Base-by-base conservation (phyloP, 2,113 vertebrate genomes). In the Pagrus major region DNA sequence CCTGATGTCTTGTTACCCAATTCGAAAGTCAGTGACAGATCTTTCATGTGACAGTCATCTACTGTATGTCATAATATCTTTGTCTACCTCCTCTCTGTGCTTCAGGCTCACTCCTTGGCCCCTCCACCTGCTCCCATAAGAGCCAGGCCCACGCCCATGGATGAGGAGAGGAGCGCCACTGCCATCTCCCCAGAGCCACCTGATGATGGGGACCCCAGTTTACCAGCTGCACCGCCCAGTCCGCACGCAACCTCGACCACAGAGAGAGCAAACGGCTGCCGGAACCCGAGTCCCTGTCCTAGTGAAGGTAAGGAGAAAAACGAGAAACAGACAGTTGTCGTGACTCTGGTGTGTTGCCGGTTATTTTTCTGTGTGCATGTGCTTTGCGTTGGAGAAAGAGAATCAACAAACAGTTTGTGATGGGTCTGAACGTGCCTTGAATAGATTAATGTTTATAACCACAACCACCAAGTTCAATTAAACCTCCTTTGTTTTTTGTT, bases 61-160 rank as follows among this genome's bases (percentile, higher is more conserved):
- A n/a, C 41, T 74, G 6, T 61, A 12, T 74, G 6, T 61, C 10
- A 67, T 54, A 25, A 56, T 42, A 41, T 47, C 6, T 63, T 20
- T 25, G 25, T 1, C 12, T 27, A 4, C 70, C 23, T 71, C 16
- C 15, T 76, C 33, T 81, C 15, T 58, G 5, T 56, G 20, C 49
- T 64, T 31, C 75, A 93, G 90, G 88, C 90, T 86, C 82, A 63
- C 75, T 82, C 74, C 67, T 78, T 67, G 78, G 73, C 70, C 71
- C 69, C 56, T 77, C 76, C 86, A 77, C 74, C 86, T 87, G 77
- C 83, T 86, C 72, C 73, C 52, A 70, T 64, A 79, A 78, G 85
- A 91, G 82, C 87, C 84, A 80, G 90, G 81, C 89, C 76, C 46
- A 80, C 37, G 81, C 86, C 91, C 90, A 94, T 93, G 93, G 93